Conservation (phyloP, 2,797 vertebrate species). For the Mus spretus region DNA sequence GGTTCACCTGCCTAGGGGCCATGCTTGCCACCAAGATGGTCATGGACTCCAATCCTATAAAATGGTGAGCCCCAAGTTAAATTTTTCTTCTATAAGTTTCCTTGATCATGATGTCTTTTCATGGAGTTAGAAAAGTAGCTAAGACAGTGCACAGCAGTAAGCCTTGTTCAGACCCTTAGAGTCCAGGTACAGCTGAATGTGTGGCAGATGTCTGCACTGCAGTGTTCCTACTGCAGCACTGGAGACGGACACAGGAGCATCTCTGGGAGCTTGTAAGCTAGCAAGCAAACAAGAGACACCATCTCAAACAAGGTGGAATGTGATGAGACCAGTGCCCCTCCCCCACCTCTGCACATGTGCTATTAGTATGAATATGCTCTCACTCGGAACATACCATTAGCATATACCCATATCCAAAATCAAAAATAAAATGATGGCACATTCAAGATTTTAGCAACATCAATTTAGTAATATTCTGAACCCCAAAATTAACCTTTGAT, state of each 20-base stretch:
- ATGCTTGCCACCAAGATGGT: not conserved
- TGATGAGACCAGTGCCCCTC: not conserved
- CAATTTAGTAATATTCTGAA: constrained; percentile 52
- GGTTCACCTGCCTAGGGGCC: not conserved
- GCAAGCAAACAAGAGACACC: not conserved
- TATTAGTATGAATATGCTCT: not conserved
- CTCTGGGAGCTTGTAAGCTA: not conserved
- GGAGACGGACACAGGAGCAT: not conserved
- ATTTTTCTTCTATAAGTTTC: not conserved
- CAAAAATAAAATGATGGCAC: not conserved
- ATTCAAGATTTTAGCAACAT: constrained; percentile 62
- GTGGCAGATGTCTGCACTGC: not conserved
- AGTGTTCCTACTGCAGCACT: not conserved
- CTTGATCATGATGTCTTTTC: not conserved
- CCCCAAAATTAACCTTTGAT: constrained; percentile 64
- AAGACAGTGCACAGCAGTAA: not conserved
- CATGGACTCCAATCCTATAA: not conserved
- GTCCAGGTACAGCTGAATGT: not conserved
- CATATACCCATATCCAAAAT: not conserved
- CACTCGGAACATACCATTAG: not conserved
- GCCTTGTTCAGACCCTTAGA: not conserved
- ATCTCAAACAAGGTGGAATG: not conserved
- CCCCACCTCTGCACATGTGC: not conserved
- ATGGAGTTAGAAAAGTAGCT: not conserved
- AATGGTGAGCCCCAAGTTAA: not conserved